Evolutionary conservation across 2,888 invertebrate species (phyloP).

Genomic region (Trissolcus brochymenae): DNA sequence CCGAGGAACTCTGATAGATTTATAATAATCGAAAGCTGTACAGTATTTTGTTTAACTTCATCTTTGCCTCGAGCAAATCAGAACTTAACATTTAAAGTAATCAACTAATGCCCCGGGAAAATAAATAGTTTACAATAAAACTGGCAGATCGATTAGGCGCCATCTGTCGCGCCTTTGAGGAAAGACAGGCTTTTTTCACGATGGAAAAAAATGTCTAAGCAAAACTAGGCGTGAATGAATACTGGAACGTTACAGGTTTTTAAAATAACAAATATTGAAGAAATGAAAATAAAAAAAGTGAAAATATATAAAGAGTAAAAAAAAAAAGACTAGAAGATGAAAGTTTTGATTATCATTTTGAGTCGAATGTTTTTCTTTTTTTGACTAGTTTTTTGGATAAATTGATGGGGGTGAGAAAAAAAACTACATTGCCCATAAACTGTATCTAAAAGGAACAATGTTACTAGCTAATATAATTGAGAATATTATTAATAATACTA

Average conservation of each 20-base stretch:
- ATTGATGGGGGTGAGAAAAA: constrained; percentile 39
- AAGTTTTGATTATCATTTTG: constrained; percentile 11
- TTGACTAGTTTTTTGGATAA: constrained; percentile 44
- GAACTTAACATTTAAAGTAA: constrained; percentile 16
- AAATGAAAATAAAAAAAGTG: constrained; percentile 9
- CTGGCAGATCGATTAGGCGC: too few species aligned
- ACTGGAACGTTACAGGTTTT: constrained; percentile 7
- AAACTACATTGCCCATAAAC: constrained; percentile 52
- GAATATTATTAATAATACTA: constrained; percentile 56
- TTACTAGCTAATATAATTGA: constrained; percentile 47
- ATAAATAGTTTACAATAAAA: constrained; percentile 16
- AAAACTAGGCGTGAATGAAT: background rate
- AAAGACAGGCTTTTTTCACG: background rate
- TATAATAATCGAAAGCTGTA: constrained; percentile 40
- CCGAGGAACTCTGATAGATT: constrained; percentile 30
- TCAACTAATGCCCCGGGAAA: constrained; percentile 34
- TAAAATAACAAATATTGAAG: constrained; percentile 4
- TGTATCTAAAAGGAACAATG: constrained; percentile 56
- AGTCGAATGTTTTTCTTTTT: constrained; percentile 6
- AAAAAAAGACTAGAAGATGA: constrained; percentile 35
- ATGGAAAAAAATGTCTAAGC: background rate
- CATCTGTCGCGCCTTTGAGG: background rate
- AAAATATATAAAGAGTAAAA: too few species aligned
- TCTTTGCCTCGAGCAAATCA: background rate
- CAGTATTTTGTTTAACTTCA: constrained; percentile 9